These are phyloP conservation scores for Dolichotis patagonum DNA, from an alignment of 2,113 vertebrate genomes.

Conservation along the genomic window DNA sequence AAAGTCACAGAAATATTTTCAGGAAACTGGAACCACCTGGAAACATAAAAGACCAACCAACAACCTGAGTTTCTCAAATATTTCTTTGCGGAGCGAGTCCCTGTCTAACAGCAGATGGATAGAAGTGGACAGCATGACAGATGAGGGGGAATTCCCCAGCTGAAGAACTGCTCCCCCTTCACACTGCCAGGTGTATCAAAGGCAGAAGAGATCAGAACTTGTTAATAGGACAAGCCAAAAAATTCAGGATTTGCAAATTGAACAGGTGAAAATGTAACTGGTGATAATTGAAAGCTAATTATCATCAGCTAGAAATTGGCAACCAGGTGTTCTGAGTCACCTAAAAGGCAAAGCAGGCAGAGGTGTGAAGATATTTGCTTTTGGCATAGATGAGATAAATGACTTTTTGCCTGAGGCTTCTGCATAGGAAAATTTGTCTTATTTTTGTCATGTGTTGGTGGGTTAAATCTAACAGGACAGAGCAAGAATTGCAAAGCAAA, in stretches of 20 bases:
- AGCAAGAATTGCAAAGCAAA: conserved; percentile 25
- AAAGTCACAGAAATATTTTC: neutral
- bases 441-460: neutral
- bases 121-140: conserved; percentile 35
- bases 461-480: neutral
- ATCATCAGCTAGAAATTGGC: conserved; percentile 67
- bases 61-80: neutral
- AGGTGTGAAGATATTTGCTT: conserved; percentile 47
- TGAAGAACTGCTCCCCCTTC: conserved; percentile 12
- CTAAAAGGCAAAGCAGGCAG: conserved; percentile 53
- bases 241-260: conserved; percentile 65
- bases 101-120: conserved; percentile 20
- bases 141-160: conserved; percentile 64
- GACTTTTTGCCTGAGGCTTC: conserved; percentile 44
- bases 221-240: conserved; percentile 80
- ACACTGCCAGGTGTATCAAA: conserved; percentile 74
- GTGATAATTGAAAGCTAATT: conserved; percentile 86
- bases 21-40: neutral
- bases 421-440: conserved; percentile 38
- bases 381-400: conserved; percentile 60
- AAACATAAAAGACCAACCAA: neutral
- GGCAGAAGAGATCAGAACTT: conserved; percentile 79
- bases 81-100: neutral
- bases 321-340: conserved; percentile 80
- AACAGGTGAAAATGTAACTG: conserved; percentile 82